A percentile compares a stretch with the other conserved stretches of the same genome.
These are phyloP conservation scores for Caerostris extrusa DNA, from an alignment of 1,140 invertebrate species.

Conservation along the genomic window DNA sequence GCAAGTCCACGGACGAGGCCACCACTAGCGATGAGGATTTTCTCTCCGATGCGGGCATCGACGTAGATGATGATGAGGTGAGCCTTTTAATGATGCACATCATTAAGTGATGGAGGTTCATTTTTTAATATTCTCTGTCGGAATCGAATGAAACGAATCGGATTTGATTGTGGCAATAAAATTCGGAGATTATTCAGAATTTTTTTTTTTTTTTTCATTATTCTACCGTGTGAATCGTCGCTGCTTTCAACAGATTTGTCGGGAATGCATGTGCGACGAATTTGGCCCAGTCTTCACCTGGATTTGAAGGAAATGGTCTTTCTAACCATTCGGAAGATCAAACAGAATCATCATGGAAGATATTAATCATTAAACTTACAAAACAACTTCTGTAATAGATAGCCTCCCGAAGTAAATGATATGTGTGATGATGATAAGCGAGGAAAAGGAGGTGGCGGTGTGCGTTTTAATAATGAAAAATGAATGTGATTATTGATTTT, in stretches of 20 bases:
- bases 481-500: too few relatives aligned
- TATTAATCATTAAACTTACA: too few relatives aligned
- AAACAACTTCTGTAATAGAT: too few relatives aligned
- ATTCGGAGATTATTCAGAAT: neutral
- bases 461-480: too few relatives aligned
- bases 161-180: neutral
- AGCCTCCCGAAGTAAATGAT: too few relatives aligned
- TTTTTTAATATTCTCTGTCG: neutral
- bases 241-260: neutral
- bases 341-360: too few relatives aligned
- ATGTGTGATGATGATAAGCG: too few relatives aligned
- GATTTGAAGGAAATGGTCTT: too few relatives aligned
- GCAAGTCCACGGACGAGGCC: conserved; percentile 43
- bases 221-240: neutral
- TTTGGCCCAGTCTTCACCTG: neutral
- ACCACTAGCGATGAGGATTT: conserved; percentile 75
- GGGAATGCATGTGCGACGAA: neutral
- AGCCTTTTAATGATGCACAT: conserved; percentile 1
- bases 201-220: neutral
- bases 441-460: too few relatives aligned
- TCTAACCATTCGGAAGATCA: too few relatives aligned
- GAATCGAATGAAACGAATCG: neutral
- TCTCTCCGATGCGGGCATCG: conserved; percentile 75
- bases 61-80: conserved; percentile 76
- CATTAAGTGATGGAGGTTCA: neutral